Evolutionary conservation across 2,888 invertebrate genomes (phyloP), one percentile per base, ranked within the genome.

Genomic region (Erebia ligea): DNA sequence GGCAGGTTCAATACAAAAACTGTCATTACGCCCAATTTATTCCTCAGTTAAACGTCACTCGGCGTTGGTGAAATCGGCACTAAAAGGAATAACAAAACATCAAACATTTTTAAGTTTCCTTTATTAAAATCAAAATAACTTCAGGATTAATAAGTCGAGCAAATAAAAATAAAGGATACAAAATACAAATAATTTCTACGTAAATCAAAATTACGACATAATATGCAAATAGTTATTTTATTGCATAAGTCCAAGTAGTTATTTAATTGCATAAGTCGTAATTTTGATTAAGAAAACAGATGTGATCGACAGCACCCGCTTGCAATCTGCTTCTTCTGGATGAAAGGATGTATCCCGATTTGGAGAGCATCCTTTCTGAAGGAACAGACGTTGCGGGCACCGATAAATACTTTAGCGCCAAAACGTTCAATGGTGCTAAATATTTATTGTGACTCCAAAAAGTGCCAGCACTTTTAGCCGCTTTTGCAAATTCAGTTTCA

Each of bases 351-450:
- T 21, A 25, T n/a, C 17, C 57, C 25, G 57, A 21, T 15, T 19
- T 25, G 25, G 57, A 57, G 25, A 57, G 21, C 15, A 48, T 48
- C 15, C 48, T 48, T 48, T 48, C 48, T 15, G 48, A 11, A 48
- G 48, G 48, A 6, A 57, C 57, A 11, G 62, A 63, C 19, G 48
- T 48, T 63, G 62, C 62, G 19, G 48, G 62, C 62, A 63, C 62
- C n/a, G 48, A 45, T n/a, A 48, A 19, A 62, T 62, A 62, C 42
- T 62, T 62, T 11, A 48, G 17, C 42, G 48, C 62, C 15, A 63
- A 42, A 45, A 45, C 19, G 62, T 63, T 25, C 19, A 63, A n/a
- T 48, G 62, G 62, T 42, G 10, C 48, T 25, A 63, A 48, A 63
- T 63, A 17, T 48, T 45, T 19, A 11, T 63, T 63, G 15, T n/a